Percentiles rank a stretch among this genome's conserved stretches.
Conservation (phyloP, 2,113 vertebrate species). For the Pterocles orientalis region DNA sequence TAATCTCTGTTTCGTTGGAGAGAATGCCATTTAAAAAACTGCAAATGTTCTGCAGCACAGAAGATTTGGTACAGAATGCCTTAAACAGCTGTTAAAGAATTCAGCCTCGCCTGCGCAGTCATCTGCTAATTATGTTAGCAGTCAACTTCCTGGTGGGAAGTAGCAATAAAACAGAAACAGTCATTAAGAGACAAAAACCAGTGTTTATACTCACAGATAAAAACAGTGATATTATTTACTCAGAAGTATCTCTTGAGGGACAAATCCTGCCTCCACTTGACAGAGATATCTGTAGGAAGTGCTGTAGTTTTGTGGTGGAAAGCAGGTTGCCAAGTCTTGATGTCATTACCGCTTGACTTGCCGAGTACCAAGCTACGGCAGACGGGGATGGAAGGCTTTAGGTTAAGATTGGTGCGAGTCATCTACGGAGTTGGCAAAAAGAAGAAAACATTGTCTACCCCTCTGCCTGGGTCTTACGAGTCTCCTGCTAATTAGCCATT, state of each 20-base stretch:
- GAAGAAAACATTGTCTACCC: not conserved
- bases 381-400: not conserved
- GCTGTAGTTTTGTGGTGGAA: not conserved
- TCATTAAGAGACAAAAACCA: conserved; percentile 44
- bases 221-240: conserved; percentile 39
- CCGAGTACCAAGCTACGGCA: not conserved
- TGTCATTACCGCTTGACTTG: not conserved
- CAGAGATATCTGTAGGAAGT: not conserved
- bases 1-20: not conserved
- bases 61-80: conserved; percentile 3
- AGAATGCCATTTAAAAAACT: not conserved
- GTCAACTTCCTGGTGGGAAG: conserved; percentile 64
- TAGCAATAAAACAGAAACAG: conserved; percentile 63
- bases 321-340: not conserved
- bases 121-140: conserved; percentile 64
- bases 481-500: not conserved
- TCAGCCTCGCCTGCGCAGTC: conserved; percentile 42
- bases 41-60: not conserved
- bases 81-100: conserved; percentile 55
- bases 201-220: conserved; percentile 48
- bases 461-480: not conserved
- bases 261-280: not conserved
- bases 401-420: not conserved
- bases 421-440: not conserved
- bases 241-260: conserved; percentile 5